Conservation (phyloP, 2,888 invertebrate genomes). For the Sminthurides aquaticus region DNA sequence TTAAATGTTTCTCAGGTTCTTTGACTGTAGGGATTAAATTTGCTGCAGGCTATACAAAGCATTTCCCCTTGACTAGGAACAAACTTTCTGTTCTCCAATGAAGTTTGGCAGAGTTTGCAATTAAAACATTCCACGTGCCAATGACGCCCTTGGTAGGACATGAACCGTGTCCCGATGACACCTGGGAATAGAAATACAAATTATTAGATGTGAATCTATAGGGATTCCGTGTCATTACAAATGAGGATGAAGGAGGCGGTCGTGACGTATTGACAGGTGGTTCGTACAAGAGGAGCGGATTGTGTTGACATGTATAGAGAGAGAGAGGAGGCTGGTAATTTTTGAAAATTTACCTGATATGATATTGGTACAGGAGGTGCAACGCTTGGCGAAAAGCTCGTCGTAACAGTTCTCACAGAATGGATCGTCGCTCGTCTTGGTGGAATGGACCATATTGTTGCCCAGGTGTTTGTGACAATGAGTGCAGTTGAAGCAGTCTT, state of each 20-base stretch:
- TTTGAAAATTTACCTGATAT: slow-evolving; percentile 20
- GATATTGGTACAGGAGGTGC: slow-evolving; percentile 18
- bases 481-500: slow-evolving; percentile 21
- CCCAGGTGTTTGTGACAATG: slow-evolving; percentile 8
- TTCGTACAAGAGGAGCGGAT: no score
- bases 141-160: slow-evolving; percentile 13
- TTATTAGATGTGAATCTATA: background rate
- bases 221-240: no score
- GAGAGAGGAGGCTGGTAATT: no score
- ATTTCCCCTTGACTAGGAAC: slow-evolving; percentile 17
- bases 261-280: no score
- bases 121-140: slow-evolving; percentile 24
- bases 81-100: slow-evolving; percentile 25
- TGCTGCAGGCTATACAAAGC: slow-evolving; percentile 19
- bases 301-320: no score
- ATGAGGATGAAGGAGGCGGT: no score
- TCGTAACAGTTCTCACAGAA: slow-evolving; percentile 24
- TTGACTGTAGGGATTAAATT: slow-evolving; percentile 4
- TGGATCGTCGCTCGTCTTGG: slow-evolving; percentile 11
- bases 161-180: slow-evolving; percentile 23
- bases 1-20: no score
- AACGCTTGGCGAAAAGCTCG: slow-evolving; percentile 20
- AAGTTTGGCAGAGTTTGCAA: slow-evolving; percentile 21
- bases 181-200: slow-evolving; percentile 16
- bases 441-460: slow-evolving; percentile 19